Conservation (phyloP, 2,113 vertebrate species). For the Orthonyx spaldingii region DNA sequence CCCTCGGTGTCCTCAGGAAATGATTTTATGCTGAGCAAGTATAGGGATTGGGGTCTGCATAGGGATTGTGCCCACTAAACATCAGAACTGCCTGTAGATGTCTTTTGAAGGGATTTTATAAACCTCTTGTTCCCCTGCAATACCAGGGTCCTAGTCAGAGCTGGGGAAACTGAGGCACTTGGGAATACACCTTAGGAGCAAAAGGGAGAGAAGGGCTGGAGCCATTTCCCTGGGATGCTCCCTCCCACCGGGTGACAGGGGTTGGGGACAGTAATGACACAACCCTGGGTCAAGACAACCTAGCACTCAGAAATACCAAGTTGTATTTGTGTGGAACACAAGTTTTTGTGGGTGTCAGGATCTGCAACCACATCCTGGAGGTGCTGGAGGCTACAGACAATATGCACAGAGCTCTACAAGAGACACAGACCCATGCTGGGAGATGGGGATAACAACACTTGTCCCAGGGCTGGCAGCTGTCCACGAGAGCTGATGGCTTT, state of each 20-base stretch:
- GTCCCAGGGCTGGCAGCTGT: not conserved
- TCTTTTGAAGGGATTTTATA: not conserved
- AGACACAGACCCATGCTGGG: not conserved
- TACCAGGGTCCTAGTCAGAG: not conserved
- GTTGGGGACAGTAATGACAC: not conserved
- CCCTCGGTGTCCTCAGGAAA: not conserved
- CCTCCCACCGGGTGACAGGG: fast-evolving
- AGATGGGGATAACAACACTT: not conserved
- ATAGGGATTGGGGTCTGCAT: not conserved
- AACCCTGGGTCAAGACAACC: not conserved
- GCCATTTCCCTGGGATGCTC: not conserved
- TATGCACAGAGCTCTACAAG: not conserved
- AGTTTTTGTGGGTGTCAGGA: not conserved
- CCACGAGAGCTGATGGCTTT: fast-evolving
- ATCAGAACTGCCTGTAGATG: not conserved
- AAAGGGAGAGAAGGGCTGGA: not conserved
- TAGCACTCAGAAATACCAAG: not conserved
- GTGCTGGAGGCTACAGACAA: not conserved
- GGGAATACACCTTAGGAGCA: no score
- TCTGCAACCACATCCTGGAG: not conserved
- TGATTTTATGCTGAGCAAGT: not conserved
- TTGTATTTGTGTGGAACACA: not conserved
- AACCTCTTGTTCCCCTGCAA: not conserved
- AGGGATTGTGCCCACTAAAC: not conserved
- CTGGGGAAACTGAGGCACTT: not conserved